Evolutionary conservation across 2,113 vertebrate genomes (phyloP), one percentile per base, ranked within the genome.

Genomic region (Epinephelus lanceolatus): DNA sequence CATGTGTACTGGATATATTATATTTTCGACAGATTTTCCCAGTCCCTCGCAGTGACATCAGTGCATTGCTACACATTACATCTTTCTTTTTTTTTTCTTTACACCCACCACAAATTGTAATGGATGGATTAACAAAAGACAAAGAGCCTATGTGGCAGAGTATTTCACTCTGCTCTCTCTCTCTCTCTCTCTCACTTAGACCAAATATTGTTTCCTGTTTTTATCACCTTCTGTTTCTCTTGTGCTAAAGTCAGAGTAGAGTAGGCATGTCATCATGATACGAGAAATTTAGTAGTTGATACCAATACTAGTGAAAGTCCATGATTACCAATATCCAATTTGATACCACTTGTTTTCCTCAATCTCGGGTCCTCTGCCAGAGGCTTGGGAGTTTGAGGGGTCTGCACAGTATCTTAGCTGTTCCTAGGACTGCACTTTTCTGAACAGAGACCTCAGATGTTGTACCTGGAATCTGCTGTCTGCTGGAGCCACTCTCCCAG

Each of bases 1-100:
- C 84, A 81, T 88, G 76, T 89, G 78, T 78, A 61, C 76, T 84
- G 76, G 82, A 63, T 86, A 61, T 73, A 78, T 88, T 84, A 61
- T 76, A 42, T 85, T 77, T 82, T 53, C 6, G 42, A 61, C 59
- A 78, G 62, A 81, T 86, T 84, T 79, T 49, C 47, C 52, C 72
- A 83, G 71, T 69, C 52, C 78, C 53, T 77, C 53, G 42, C 33
- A 63, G 13, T 71, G 72, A 83, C 70, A 68, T 92, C 82, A 78
- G 42, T 40, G 42, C 51, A 25, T 88, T 78, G 75, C 79, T 75
- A 30, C 56, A 45, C 71, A 68, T 81, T 55, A 52, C 23, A 27
- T 75, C 52, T 56, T 81, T 65, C 14, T 27, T 4, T 55, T 49
- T 61, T 76, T 76, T 55, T 49, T 57, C 68, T 72, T 72, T 56